phyloP scores from a whole-genome alignment of 2,113 vertebrate genomes.

The Cromileptes altivelis region DNA sequence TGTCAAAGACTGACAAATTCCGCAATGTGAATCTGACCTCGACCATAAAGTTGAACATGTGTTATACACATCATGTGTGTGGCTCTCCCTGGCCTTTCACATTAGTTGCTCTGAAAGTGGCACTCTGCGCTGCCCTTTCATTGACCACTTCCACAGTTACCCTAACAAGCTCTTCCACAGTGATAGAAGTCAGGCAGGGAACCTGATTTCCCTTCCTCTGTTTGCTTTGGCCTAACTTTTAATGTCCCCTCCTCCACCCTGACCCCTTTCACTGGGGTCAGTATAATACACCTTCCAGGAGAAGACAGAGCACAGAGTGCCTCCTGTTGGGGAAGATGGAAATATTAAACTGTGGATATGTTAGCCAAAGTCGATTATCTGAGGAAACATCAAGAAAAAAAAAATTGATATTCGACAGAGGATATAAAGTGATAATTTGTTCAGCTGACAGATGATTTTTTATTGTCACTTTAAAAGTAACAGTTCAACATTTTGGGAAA shows the following conservation, averaged over 20 bases:
- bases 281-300: constrained; percentile 8
- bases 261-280: constrained; percentile 35
- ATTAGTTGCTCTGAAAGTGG: constrained; percentile 41
- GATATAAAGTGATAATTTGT: neutral
- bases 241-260: neutral
- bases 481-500: neutral
- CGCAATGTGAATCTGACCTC: too few species aligned
- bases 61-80: neutral
- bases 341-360: neutral
- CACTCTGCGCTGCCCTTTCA: constrained; percentile 41
- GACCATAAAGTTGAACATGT: neutral
- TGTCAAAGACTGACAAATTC: too few species aligned
- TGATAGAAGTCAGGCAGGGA: constrained; percentile 44
- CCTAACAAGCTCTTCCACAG: constrained; percentile 57
- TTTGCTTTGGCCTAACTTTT: constrained; percentile 61
- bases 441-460: neutral
- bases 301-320: neutral
- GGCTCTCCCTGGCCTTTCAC: constrained; percentile 15
- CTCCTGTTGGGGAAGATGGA: neutral
- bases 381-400: neutral
- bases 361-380: neutral
- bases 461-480: neutral
- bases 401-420: neutral
- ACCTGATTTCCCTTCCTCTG: constrained; percentile 37
- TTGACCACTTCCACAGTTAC: constrained; percentile 66